These are phyloP conservation scores for Lathronympha strigana DNA, from an alignment of 2,888 invertebrate species.

Conservation along the genomic window DNA sequence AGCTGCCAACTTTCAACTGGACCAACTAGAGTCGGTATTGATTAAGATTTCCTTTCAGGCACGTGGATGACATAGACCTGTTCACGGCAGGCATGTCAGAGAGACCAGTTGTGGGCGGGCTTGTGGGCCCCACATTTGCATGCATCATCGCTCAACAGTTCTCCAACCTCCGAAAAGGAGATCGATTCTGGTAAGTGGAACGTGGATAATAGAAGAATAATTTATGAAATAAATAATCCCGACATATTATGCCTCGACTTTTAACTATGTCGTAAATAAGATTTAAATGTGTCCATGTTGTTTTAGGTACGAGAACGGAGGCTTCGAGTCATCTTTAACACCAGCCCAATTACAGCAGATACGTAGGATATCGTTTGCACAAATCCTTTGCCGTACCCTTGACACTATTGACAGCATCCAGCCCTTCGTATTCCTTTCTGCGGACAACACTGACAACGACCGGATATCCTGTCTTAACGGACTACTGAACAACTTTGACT, in stretches of 20 bases:
- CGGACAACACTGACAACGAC: conserved; percentile 84
- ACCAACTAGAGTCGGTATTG: neutral
- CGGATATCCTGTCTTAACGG: conserved; percentile 84
- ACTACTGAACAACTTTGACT: conserved; percentile 83
- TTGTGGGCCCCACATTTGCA: conserved; percentile 94
- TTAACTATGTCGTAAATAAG: too few relatives aligned
- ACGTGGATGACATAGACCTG: conserved; percentile 92
- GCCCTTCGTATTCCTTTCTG: conserved; percentile 87
- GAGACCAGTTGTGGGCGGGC: conserved; percentile 89
- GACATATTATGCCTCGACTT: too few relatives aligned
- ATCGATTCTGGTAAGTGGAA: conserved; percentile 87
- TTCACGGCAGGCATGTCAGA: conserved; percentile 94
- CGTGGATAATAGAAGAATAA: neutral
- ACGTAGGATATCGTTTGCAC: conserved; percentile 87
- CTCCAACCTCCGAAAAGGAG: conserved; percentile 89
- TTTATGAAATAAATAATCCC: too few relatives aligned
- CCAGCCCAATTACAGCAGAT: conserved; percentile 90
- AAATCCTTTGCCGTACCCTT: conserved; percentile 88
- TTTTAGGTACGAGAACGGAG: conserved; percentile 90
- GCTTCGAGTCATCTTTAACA: conserved; percentile 89
- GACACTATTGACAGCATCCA: conserved; percentile 87
- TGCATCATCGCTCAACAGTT: conserved; percentile 96
- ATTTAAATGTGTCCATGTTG: neutral
- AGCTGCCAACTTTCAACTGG: neutral
- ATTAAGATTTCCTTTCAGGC: conserved; percentile 59